Evolutionary conservation across 2,797 vertebrate species (phyloP), one percentile per base, ranked within the genome.

Genomic region (Clarias fuscus): DNA sequence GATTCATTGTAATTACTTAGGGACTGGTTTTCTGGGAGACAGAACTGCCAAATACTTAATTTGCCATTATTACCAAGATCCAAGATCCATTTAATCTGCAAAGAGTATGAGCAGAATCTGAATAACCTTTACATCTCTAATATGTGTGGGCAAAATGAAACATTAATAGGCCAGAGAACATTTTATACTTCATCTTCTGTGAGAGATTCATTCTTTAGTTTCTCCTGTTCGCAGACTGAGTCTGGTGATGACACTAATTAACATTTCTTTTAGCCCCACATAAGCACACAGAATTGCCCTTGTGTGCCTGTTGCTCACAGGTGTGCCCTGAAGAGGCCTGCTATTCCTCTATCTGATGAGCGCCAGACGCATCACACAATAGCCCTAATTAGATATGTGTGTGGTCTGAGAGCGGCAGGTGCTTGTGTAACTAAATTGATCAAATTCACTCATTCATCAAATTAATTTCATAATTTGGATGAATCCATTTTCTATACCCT

Each of bases 191-290:
- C 8, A 71, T 79, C 67, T 75, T 67, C 58, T 80, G 13, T 85
- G 82, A 70, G 81, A 33, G 37, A 24, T 64, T 67, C 43, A 84
- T 67, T 81, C 48, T 62, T 56, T 85, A 83, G 48, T 62, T 82
- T 71, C 56, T 79, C 48, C 33, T 87, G 72, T 83, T 86, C 71
- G 48, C 79, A 61, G 83, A 43, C 77, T 82, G 62, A 86, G 56
- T 75, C 70, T 85, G 77, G 53, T 70, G 86, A 88, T 87, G 76
- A 86, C 88, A 76, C 82, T 76, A 89, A 90, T 87, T 86, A 84
- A 76, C 82, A 83, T 77, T 78, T 88, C 83, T 89, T 88, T 89
- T 84, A 88, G 80, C 58, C 22, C 43, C 83, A 85, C 88, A 84
- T 89, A 88, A 86, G 70, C 75, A 53, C 65, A 75, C 37, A n/a